Percentiles rank a stretch among this genome's conserved stretches.
Evolutionary conservation across 2,888 invertebrate genomes (phyloP).

Genomic region (Oxytorus armatus): DNA sequence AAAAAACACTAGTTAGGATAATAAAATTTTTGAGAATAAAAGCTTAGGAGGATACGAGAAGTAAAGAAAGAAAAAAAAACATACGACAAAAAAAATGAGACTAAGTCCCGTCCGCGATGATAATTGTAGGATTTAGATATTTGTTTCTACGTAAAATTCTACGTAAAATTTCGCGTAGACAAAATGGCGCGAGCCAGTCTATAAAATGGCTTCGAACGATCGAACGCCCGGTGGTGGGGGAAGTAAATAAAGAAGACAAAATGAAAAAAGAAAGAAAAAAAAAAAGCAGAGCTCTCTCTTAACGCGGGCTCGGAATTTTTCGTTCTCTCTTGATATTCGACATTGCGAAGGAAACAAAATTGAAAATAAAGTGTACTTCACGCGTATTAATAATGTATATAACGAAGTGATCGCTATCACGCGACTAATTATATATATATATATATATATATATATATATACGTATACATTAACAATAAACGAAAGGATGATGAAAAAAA

Average conservation of each 20-base stretch:
- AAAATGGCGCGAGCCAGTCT: slow-evolving; percentile 24
- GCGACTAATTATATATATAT: slow-evolving; percentile 73
- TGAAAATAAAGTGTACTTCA: slow-evolving; percentile 65
- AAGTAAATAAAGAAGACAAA: slow-evolving; percentile 9
- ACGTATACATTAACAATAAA: slow-evolving; percentile 53
- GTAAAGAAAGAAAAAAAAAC: slow-evolving; percentile 35
- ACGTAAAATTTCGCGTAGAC: slow-evolving; percentile 21
- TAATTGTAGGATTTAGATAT: slow-evolving; percentile 47
- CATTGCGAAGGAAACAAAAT: slow-evolving; percentile 2
- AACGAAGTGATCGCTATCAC: slow-evolving; percentile 73
- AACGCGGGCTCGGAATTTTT: slow-evolving; percentile 18
- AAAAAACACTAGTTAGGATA: slow-evolving; percentile 72
- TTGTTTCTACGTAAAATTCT: slow-evolving; percentile 58
- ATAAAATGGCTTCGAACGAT: background rate
- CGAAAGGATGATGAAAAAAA: slow-evolving; percentile 14
- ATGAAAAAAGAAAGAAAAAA: slow-evolving; percentile 13
- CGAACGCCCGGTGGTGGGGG: background rate
- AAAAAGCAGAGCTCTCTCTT: slow-evolving; percentile 24
- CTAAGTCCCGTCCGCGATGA: slow-evolving; percentile 66
- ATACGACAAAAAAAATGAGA: slow-evolving; percentile 55
- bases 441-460: slow-evolving; percentile 71
- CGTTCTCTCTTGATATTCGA: background rate
- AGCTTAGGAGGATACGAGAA: slow-evolving; percentile 44
- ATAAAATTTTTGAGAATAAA: slow-evolving; percentile 68
- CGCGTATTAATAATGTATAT: slow-evolving; percentile 78